Conservation (phyloP, 2,888 invertebrate genomes). For the Geotrupes spiniger region DNA sequence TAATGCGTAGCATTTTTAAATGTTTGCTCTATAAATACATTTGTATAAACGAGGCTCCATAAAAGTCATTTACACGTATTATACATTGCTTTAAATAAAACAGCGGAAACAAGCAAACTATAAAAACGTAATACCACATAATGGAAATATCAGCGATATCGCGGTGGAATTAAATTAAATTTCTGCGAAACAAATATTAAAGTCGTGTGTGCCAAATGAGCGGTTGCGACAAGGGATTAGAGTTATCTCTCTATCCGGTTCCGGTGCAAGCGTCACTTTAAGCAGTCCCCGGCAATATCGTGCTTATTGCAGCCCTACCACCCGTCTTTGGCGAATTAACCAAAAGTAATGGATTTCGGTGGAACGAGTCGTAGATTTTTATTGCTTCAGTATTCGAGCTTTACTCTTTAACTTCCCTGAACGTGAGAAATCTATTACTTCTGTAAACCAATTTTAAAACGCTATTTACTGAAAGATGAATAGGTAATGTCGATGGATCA, state of each 20-base stretch:
- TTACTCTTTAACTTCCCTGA: too few relatives aligned
- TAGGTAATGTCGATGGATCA: too few relatives aligned
- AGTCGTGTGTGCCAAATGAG: constrained; percentile 10
- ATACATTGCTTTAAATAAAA: too few relatives aligned
- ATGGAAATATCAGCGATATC: constrained; percentile 6
- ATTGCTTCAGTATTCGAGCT: not conserved
- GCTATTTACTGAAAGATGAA: too few relatives aligned
- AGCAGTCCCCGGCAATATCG: not conserved
- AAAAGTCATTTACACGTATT: too few relatives aligned
- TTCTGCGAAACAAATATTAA: constrained; percentile 5
- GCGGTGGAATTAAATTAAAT: constrained; percentile 5
- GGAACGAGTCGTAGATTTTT: not conserved
- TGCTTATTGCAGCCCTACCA: constrained; percentile 4
- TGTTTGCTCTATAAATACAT: too few relatives aligned
- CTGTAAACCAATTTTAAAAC: too few relatives aligned
- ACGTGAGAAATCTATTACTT: too few relatives aligned
- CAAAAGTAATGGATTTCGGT: not conserved
- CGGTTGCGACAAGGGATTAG: constrained; percentile 11
- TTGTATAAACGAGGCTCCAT: too few relatives aligned
- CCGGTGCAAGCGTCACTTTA: constrained; percentile 4
- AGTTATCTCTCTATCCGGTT: constrained; percentile 12
- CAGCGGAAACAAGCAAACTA: not conserved
- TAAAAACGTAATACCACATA: constrained; percentile 3
- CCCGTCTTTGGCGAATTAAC: not conserved
- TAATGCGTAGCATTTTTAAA: too few relatives aligned